These are phyloP conservation scores for Drosophila anceps DNA, from an alignment of 2,888 invertebrate species.

Conservation along the genomic window DNA sequence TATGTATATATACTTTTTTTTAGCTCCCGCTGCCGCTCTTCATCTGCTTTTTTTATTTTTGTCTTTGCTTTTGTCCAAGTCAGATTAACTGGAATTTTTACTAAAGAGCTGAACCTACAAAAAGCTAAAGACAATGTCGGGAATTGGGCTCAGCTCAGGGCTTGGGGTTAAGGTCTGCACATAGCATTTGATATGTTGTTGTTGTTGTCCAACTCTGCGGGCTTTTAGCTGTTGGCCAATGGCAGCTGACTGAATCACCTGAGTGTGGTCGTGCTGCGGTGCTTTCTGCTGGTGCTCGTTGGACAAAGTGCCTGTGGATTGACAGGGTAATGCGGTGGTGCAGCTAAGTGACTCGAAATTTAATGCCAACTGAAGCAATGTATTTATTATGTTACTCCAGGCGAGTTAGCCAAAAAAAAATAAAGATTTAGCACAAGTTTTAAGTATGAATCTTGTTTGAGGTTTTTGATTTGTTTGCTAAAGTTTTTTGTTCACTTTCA, in stretches of 20 bases:
- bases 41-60: constrained; percentile 17
- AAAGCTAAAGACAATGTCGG: constrained; percentile 48
- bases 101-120: constrained; percentile 45
- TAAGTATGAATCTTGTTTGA: neutral
- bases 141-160: constrained; percentile 12
- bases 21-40: constrained; percentile 24
- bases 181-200: constrained; percentile 54
- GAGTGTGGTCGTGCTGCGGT: constrained; percentile 20
- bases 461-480: neutral
- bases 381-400: constrained; percentile 20
- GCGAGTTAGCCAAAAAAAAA: neutral
- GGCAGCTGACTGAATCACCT: constrained; percentile 45
- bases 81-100: constrained; percentile 77
- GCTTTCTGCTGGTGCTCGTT: constrained; percentile 36
- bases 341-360: constrained; percentile 48
- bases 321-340: constrained; percentile 53
- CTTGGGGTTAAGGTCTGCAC: constrained; percentile 12
- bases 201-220: constrained; percentile 29
- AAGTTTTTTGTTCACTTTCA: neutral
- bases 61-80: constrained; percentile 24
- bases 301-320: constrained; percentile 57
- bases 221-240: constrained; percentile 30
- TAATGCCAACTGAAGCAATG: constrained; percentile 54
- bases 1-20: neutral
- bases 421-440: neutral